Evolutionary conservation across 2,888 invertebrate species (phyloP).

Genomic region (Glaucopsyche alexis): DNA sequence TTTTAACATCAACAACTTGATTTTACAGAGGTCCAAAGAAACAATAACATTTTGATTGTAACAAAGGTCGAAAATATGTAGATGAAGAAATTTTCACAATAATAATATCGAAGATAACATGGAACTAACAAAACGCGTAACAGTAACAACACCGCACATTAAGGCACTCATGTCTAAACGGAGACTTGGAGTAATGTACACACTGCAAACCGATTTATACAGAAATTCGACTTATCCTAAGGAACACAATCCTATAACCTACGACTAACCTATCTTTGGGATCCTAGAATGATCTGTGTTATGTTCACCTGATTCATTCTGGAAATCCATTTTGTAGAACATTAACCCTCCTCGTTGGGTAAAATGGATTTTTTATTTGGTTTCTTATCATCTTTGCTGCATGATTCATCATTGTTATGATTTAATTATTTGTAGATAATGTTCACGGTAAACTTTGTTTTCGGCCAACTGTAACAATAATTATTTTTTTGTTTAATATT

Average conservation of each 20-base stretch:
- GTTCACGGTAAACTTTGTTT: background rate
- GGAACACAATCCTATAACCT: slow-evolving; percentile 45
- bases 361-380: slow-evolving; percentile 9
- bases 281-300: slow-evolving; percentile 20
- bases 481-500: background rate
- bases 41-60: slow-evolving; percentile 8
- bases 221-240: slow-evolving; percentile 35
- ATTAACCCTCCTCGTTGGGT: slow-evolving; percentile 6
- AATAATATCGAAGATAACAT: slow-evolving; percentile 45
- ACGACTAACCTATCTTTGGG: slow-evolving; percentile 34
- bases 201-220: slow-evolving; percentile 17
- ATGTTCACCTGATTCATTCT: slow-evolving; percentile 4
- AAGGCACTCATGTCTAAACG: slow-evolving; percentile 51
- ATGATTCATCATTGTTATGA: background rate
- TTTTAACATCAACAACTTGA: background rate
- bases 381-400: slow-evolving; percentile 8
- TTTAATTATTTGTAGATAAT: background rate
- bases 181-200: background rate
- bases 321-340: slow-evolving; percentile 7
- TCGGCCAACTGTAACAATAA: slow-evolving; percentile 16
- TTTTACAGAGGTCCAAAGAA: background rate
- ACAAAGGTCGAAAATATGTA: slow-evolving; percentile 31
- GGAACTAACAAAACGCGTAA: slow-evolving; percentile 48
- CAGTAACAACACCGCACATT: slow-evolving; percentile 72
- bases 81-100: slow-evolving; percentile 37